These are phyloP conservation scores for Acheta domesticus DNA, from an alignment of 2,888 invertebrate species.

Conservation along the genomic window DNA sequence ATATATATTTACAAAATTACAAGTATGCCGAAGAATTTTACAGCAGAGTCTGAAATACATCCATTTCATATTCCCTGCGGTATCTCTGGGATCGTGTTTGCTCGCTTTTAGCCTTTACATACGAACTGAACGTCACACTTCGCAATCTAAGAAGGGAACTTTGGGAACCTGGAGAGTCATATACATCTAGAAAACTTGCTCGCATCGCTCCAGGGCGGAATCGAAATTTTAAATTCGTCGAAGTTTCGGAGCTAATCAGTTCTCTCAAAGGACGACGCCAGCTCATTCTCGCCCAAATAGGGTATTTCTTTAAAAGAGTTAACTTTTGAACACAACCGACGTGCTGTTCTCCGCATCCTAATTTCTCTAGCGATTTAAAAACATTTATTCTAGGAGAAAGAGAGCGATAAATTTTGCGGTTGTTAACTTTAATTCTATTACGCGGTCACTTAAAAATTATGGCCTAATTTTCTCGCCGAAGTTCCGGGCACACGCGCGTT, in stretches of 20 bases:
- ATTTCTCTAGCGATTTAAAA: not conserved
- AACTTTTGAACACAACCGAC: not conserved
- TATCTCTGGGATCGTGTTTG: too few relatives aligned
- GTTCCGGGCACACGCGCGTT: not conserved
- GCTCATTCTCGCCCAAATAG: not conserved
- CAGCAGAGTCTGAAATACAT: too few relatives aligned
- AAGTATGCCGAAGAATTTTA: too few relatives aligned
- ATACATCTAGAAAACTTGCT: not conserved
- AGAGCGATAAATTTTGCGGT: not conserved
- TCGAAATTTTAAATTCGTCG: not conserved
- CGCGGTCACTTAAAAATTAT: constrained; percentile 1
- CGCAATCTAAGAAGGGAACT: too few relatives aligned
- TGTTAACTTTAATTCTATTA: constrained; percentile 18
- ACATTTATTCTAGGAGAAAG: not conserved
- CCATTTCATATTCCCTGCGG: too few relatives aligned
- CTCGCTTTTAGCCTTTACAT: too few relatives aligned
- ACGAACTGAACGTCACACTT: too few relatives aligned
- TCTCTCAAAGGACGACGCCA: too few relatives aligned
- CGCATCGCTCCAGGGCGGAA: not conserved
- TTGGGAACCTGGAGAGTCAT: not conserved
- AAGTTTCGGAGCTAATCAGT: not conserved
- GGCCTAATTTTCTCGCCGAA: not conserved
- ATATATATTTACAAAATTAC: too few relatives aligned
- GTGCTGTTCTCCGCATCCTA: not conserved
- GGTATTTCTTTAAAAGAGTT: not conserved